A percentile compares a stretch with the other conserved stretches of the same genome.
Conservation (phyloP, 2,888 invertebrate species). For the Dynastes hyllus region DNA sequence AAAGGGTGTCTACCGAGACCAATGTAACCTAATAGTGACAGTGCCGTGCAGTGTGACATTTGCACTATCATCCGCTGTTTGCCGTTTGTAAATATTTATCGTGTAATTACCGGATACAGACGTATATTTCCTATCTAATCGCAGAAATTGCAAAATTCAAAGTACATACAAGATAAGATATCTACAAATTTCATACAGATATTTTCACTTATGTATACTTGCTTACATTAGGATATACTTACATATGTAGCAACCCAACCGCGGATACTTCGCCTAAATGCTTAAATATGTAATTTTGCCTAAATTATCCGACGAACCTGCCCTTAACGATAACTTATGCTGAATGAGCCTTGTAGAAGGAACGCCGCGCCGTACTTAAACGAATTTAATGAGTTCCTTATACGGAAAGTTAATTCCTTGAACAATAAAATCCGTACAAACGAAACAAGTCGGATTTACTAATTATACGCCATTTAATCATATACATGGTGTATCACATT, state of each 20-base stretch:
- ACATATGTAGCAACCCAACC: background rate
- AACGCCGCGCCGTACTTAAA: slow-evolving; percentile 1
- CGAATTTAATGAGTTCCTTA: slow-evolving; percentile 19
- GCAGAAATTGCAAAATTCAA: background rate
- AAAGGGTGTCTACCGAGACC: no score
- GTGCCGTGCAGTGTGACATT: no score
- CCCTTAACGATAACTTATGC: slow-evolving; percentile 24
- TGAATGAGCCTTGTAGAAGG: background rate
- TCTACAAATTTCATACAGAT: no score
- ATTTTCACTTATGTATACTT: background rate
- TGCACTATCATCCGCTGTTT: no score
- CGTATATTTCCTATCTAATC: background rate
- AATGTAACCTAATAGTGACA: no score
- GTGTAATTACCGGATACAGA: background rate
- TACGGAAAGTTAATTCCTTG: slow-evolving; percentile 1
- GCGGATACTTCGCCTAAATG: background rate
- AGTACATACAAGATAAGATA: background rate
- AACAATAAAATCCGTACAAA: background rate
- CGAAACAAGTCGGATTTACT: slow-evolving; percentile 2
- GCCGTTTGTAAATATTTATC: no score
- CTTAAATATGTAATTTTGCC: slow-evolving; percentile 12
- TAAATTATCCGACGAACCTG: background rate
- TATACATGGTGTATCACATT: no score
- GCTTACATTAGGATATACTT: background rate
- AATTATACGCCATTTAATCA: background rate